Percentiles rank a stretch among this genome's conserved stretches.
phyloP scores from a whole-genome alignment of 2,797 vertebrate genomes.

The Eospalax fontanierii region DNA sequence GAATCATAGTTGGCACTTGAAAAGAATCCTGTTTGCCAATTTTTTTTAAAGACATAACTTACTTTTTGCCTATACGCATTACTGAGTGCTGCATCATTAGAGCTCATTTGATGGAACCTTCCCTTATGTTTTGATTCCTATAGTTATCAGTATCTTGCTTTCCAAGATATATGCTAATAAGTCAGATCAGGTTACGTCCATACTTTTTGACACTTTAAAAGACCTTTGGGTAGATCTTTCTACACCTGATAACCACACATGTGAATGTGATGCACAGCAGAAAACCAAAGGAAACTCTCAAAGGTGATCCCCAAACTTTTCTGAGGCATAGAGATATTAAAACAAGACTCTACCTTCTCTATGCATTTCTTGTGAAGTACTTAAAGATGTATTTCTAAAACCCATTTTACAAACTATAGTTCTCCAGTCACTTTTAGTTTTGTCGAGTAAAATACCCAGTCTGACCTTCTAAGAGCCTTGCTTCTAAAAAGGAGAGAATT shows the following conservation, averaged over 20 bases:
- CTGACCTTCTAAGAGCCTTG: neutral
- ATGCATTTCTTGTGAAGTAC: neutral
- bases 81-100: neutral
- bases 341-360: neutral
- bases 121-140: neutral
- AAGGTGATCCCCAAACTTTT: neutral
- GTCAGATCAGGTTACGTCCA: neutral
- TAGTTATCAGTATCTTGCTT: neutral
- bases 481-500: neutral
- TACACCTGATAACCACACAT: neutral
- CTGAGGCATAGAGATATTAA: neutral
- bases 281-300: neutral
- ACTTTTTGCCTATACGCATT: neutral
- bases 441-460: neutral
- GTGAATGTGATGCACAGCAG: neutral
- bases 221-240: neutral
- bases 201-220: neutral
- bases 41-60: neutral
- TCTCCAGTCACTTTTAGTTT: neutral
- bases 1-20: constrained; percentile 34
- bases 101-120: neutral
- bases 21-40: neutral
- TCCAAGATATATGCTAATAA: neutral
- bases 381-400: neutral
- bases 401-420: neutral